phyloP scores from a whole-genome alignment of 2,888 invertebrate species.

The Baccha elongata region DNA sequence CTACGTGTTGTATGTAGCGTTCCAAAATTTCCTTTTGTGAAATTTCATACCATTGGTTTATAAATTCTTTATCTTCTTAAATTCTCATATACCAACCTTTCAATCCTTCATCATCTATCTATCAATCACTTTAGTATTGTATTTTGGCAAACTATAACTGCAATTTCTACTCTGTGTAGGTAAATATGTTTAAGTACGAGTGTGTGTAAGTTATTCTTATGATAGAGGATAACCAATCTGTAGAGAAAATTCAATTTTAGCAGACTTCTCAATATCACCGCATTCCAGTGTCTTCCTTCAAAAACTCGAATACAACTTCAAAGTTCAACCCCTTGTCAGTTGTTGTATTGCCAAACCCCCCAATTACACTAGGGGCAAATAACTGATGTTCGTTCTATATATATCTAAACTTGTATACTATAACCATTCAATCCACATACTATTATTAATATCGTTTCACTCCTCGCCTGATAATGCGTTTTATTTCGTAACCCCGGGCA shows the following conservation, averaged over 20 bases:
- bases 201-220: not conserved
- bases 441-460: not conserved
- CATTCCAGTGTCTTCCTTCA: slow-evolving; percentile 39
- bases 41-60: too few relatives aligned
- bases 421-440: not conserved
- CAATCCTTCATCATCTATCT: slow-evolving; percentile 8
- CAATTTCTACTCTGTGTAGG: too few relatives aligned
- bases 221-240: not conserved
- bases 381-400: slow-evolving; percentile 31
- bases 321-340: not conserved
- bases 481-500: slow-evolving; percentile 41
- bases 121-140: slow-evolving; percentile 51
- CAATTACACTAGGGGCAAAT: slow-evolving; percentile 37
- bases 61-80: too few relatives aligned
- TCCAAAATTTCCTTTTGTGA: too few relatives aligned
- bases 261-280: slow-evolving; percentile 53
- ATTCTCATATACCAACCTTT: too few relatives aligned
- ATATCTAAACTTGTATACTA: not conserved
- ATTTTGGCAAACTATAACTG: slow-evolving; percentile 45
- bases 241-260: slow-evolving; percentile 56
- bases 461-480: slow-evolving; percentile 29
- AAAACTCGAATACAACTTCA: slow-evolving; percentile 4
- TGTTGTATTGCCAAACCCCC: not conserved
- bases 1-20: too few relatives aligned
- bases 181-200: too few relatives aligned